phyloP scores from a whole-genome alignment of 2,113 vertebrate species.

The Nannobrachium achirus region DNA sequence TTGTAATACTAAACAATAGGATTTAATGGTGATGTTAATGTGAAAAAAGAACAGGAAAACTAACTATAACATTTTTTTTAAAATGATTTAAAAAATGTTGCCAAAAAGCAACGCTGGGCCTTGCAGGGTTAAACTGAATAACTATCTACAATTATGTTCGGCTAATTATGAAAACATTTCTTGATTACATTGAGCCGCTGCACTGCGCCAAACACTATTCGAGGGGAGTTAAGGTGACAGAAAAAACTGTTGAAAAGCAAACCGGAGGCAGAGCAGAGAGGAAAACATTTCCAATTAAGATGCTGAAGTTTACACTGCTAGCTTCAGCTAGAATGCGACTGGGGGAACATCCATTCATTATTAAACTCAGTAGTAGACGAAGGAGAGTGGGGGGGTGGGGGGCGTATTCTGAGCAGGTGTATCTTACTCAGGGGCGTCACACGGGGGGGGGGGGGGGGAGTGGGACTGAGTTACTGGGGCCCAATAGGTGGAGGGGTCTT shows the following conservation, averaged over 20 bases:
- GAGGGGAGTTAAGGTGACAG: conserved; percentile 56
- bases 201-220: conserved; percentile 29
- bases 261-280: conserved; percentile 55
- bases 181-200: conserved; percentile 59
- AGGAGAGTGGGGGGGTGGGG: too few species aligned
- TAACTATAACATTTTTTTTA: too few species aligned
- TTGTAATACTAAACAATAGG: too few species aligned
- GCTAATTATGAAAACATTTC: conserved; percentile 71
- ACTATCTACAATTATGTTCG: conserved; percentile 62
- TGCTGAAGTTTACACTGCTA: conserved; percentile 61
- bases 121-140: conserved; percentile 70
- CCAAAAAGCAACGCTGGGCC: too few species aligned
- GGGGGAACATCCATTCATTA: conserved; percentile 45
- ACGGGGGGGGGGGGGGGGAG: too few species aligned
- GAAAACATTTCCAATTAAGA: conserved; percentile 66
- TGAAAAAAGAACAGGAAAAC: too few species aligned
- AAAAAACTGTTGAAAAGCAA: conserved; percentile 78
- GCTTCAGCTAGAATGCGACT: conserved; percentile 48
- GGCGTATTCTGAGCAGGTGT: too few species aligned
- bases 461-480: too few species aligned
- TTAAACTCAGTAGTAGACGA: conserved; percentile 57
- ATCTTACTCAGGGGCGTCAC: too few species aligned
- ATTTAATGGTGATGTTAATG: too few species aligned
- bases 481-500: too few species aligned
- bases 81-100: too few species aligned